Evolutionary conservation across 1,140 invertebrate species (phyloP), one percentile per base, ranked within the genome.

Genomic region (Caenorhabditis inopinata): DNA sequence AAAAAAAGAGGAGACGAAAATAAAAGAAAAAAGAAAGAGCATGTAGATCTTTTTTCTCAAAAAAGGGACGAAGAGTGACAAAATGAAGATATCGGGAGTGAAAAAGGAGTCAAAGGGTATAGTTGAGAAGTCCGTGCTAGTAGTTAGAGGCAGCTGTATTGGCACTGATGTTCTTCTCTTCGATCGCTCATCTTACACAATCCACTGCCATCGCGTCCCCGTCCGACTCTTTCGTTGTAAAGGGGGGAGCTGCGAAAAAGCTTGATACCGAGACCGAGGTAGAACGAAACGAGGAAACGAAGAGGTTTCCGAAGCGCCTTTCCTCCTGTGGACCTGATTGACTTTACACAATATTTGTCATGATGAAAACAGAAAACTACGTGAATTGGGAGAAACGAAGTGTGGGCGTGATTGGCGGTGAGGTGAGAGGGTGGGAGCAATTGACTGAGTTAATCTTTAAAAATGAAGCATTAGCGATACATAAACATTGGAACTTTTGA

Each of bases 311-410:
- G 53, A 32, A 29, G 53, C 53, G 27, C 53, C 14, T 58, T 29
- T 32, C n/a, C 53, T n/a, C 16, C 53, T n/a, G 27, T 29, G 16
- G 38, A 42, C 38, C n/a, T 68, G 58, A 68, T 25, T 68, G 58
- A 68, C 58, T 68, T 68, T 68, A 68, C 58, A 68, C 58, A 38
- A 68, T 68, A 68, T 68, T 68, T 68, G 58, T 68, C 58, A 32
- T 38, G 58, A 68, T 68, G 58, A 68, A 68, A 68, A 68, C 58
- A 68, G n/a, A 68, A 68, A 68, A 68, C 58, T 68, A 68, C 58
- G 58, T 68, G 58, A 68, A 68, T 38, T 35, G 32, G 32, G 58
- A 68, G 29, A 18, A 68, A 68, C 23, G 58, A 42, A 27, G 32
- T 16, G 58, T 38, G 32, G 58, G 32, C 32, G 58, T 38, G 58